These are phyloP conservation scores for Drosophila nigromelanica DNA, from an alignment of 1,140 invertebrate species.

Conservation along the genomic window DNA sequence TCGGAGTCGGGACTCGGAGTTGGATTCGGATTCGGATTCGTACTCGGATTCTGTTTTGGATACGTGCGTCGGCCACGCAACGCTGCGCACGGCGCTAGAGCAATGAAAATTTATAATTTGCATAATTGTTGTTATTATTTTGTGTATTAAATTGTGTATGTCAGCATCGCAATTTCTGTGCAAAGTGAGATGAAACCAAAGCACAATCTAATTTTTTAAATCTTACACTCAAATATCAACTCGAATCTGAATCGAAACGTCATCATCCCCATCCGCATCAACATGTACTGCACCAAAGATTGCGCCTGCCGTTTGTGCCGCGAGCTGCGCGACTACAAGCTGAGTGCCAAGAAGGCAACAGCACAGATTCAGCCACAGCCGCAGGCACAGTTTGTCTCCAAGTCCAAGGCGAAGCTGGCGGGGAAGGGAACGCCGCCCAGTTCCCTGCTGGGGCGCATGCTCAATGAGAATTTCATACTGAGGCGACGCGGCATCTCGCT, in stretches of 20 bases:
- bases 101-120: slow-evolving; percentile 77
- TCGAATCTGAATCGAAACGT: slow-evolving; percentile 17
- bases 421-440: slow-evolving; percentile 37
- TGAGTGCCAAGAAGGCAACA: slow-evolving; percentile 61
- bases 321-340: slow-evolving; percentile 82
- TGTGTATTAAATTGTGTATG: slow-evolving; percentile 59
- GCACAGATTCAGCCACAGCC: slow-evolving; percentile 24
- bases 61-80: slow-evolving; percentile 49
- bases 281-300: slow-evolving; percentile 84
- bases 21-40: slow-evolving; percentile 1
- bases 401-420: slow-evolving; percentile 5
- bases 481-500: slow-evolving; percentile 73
- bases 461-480: slow-evolving; percentile 84
- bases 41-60: slow-evolving; percentile 19
- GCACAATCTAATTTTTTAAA: neutral
- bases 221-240: neutral
- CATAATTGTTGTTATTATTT: slow-evolving; percentile 75
- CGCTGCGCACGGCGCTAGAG: slow-evolving; percentile 60
- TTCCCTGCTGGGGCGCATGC: slow-evolving; percentile 72
- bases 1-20: slow-evolving; percentile 17
- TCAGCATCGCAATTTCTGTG: slow-evolving; percentile 38
- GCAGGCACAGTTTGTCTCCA: neutral
- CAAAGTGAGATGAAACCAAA: slow-evolving; percentile 69
- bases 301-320: slow-evolving; percentile 85
- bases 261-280: slow-evolving; percentile 12